phyloP scores from a whole-genome alignment of 2,888 invertebrate species.

The Zygaena filipendulae region DNA sequence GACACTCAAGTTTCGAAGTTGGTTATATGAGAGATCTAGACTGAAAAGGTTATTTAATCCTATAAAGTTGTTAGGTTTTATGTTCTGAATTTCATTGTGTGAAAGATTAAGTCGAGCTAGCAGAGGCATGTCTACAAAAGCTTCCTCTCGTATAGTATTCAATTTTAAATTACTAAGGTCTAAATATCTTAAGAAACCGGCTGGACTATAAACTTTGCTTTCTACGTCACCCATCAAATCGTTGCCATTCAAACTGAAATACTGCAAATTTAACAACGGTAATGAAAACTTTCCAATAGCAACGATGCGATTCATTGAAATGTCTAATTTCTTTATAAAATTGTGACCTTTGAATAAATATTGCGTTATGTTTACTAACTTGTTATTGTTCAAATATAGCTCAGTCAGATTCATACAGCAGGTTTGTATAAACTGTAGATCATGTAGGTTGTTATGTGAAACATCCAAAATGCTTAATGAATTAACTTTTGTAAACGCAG shows the following conservation, averaged over 20 bases:
- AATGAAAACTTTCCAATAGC: slow-evolving; percentile 32
- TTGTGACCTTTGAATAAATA: slow-evolving; percentile 30
- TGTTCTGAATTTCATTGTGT: slow-evolving; percentile 31
- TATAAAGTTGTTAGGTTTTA: slow-evolving; percentile 35
- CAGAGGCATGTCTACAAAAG: slow-evolving; percentile 38
- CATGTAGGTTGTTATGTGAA: slow-evolving; percentile 32
- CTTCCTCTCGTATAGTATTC: slow-evolving; percentile 29
- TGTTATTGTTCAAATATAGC: slow-evolving; percentile 36
- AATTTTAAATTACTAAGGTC: slow-evolving; percentile 38
- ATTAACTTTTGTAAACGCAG: slow-evolving; percentile 25
- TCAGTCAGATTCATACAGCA: slow-evolving; percentile 29
- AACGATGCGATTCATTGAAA: slow-evolving; percentile 38
- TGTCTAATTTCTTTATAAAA: slow-evolving; percentile 30
- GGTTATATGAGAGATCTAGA: slow-evolving; percentile 43
- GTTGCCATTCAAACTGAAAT: slow-evolving; percentile 35
- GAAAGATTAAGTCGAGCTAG: slow-evolving; percentile 42
- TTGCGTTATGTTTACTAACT: slow-evolving; percentile 22
- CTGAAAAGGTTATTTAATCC: slow-evolving; percentile 37
- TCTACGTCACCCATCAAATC: slow-evolving; percentile 27
- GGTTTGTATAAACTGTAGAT: slow-evolving; percentile 30
- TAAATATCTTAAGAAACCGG: slow-evolving; percentile 35
- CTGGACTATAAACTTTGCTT: slow-evolving; percentile 36
- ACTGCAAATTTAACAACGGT: slow-evolving; percentile 39
- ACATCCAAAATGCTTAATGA: slow-evolving; percentile 32
- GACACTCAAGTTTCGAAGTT: slow-evolving; percentile 25